Percentiles rank a stretch among this genome's conserved stretches.
Evolutionary conservation across 2,888 invertebrate genomes (phyloP).

Genomic region (Adineta ricciae): DNA sequence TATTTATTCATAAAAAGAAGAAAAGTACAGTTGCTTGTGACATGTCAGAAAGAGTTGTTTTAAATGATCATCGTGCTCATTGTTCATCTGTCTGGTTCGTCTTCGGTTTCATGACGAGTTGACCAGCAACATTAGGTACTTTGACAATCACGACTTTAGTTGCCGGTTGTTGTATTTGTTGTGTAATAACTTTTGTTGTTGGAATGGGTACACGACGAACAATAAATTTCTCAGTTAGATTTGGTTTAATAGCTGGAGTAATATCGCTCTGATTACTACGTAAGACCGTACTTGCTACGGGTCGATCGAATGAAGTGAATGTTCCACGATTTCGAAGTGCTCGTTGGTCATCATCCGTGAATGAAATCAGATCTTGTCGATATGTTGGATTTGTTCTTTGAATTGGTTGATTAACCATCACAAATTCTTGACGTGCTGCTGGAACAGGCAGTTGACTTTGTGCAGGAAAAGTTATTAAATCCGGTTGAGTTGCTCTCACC

Average conservation of each 20-base stretch:
- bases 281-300: not conserved
- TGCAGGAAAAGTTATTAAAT: not conserved
- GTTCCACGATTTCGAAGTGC: not conserved
- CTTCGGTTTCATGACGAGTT: not conserved
- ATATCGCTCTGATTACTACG: not conserved
- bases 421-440: not conserved
- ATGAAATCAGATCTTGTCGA: not conserved
- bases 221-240: not conserved
- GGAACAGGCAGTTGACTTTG: not conserved
- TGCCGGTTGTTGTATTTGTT: not conserved
- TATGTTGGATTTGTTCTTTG: not conserved
- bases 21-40: too few species aligned
- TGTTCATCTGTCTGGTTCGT: not conserved
- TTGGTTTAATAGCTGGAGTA: not conserved
- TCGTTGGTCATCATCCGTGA: not conserved
- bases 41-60: too few species aligned
- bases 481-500: not conserved
- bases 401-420: too few species aligned
- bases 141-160: not conserved
- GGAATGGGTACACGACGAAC: constrained; percentile 3
- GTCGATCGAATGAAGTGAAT: not conserved
- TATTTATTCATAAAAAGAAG: too few species aligned
- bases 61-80: not conserved
- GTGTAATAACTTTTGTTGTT: not conserved
- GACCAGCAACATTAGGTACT: not conserved